Base-by-base conservation (phyloP, 2,888 invertebrate genomes). In the Dicyrtoma fusca region DNA sequence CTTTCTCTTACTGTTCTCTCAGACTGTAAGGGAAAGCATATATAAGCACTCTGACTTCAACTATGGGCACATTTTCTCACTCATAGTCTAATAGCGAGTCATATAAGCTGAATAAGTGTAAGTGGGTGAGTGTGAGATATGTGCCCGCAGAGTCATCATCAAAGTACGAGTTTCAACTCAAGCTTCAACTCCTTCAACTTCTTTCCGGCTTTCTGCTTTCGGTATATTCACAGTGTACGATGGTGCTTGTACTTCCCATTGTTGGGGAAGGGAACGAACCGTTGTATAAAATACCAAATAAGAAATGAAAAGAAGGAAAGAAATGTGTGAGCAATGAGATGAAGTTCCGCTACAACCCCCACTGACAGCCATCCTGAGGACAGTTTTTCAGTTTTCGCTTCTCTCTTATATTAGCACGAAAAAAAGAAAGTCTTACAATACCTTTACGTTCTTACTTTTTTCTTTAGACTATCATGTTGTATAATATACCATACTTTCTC, bases 321-420 rank as follows among this genome's bases (percentile, higher is more conserved):
- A 65, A 51, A 49, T 49, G 25, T 51, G 65, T 51, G 65, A 65
- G 65, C 51, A 65, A 65, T 65, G 65, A 65, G 65, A 51, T 65
- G 65, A 25, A 51, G 51, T 65, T 65, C 65, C 65, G 65, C 25
- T 51, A 25, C 65, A 23, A 49, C 65, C 65, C 65, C 65, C 65
- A 65, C 65, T 23, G 65, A 65, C 65, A 65, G 21, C 47, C 63
- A 45, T 47, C 47, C 45, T 47, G 19, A 10, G 25, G 11, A 59
- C 61, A 45, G 21, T 63, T 63, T 63, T 63, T 63, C 17, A 21
- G 17, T 45, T 34, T 63, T 21, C 45, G 21, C 14, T n/a, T 63
- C 23, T 45, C 13, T 63, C 21, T 45, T 49, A 49, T 47, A 47
- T 47, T 51, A 51, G 10, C 8, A 51, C 21, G 17, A 51, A 19